Evolutionary conservation across 2,888 invertebrate species (phyloP), one percentile per base, ranked within the genome.

Genomic region (Troides oblongomaculatus): DNA sequence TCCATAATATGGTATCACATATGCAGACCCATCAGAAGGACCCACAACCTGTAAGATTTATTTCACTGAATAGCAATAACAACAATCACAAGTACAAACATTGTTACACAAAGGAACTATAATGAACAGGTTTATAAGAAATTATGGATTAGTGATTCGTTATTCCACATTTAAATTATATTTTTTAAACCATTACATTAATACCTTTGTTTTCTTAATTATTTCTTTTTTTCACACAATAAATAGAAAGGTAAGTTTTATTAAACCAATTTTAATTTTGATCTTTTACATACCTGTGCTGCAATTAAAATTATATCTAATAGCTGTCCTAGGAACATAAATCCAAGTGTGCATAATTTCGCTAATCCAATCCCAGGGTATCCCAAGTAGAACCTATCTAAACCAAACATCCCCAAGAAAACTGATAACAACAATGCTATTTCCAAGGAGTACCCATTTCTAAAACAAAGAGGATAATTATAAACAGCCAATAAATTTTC

Each of bases 341-440:
- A 99, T 21, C 99, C 99, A 68, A 99, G 92, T 0, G 99, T 99
- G 83, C 98, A 98, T 74, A 99, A 94, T 87, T 99, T 99, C 39
- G 99, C 95, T 72, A 99, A 89, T 0, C 99, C 99, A 75, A 99
- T 95, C 1, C 98, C 99, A 66, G 98, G 98, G 86, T 99, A 99
- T 43, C 99, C 99, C n/a, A 99, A 93, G 84, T 99, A 99, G 89
- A 99, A 99, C 72, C 99, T 93, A 85, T 99, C 99, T 36, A 97
- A 94, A 23, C 99, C 99, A 92, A 99, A 98, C 97, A 99, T 98
- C 43, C 99, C 99, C 70, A 99, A 93, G 85, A 99, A 99, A 64
- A 99, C 97, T 0, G 99, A 99, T 6, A 99, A 93, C 53, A 99
- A 89, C 61, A 99, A 90, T 0, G 99, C 96, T 67, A 97, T 97